phyloP scores from a whole-genome alignment of 2,888 invertebrate species.

The Cantharis lateralis region DNA sequence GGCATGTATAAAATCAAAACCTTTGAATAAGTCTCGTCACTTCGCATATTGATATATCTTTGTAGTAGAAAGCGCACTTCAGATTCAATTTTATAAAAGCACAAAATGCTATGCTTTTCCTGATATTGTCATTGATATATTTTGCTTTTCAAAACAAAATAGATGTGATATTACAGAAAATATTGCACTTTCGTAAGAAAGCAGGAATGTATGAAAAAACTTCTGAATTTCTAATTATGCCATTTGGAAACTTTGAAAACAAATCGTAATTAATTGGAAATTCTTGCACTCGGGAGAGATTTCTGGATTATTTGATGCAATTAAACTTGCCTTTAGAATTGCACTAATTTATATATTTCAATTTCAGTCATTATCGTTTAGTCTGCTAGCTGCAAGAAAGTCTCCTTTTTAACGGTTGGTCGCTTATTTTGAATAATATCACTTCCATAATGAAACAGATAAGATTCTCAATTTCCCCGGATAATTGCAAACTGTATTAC shows the following conservation, averaged over 20 bases:
- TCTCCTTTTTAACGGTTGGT: conserved; percentile 37
- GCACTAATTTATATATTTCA: conserved; percentile 4
- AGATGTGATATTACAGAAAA: conserved; percentile 19
- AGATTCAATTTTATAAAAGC: conserved; percentile 40
- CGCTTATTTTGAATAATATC: conserved; percentile 46
- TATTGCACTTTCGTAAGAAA: conserved; percentile 11
- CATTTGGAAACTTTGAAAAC: background rate
- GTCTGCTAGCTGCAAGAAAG: background rate
- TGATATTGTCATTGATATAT: conserved; percentile 32
- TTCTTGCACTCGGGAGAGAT: background rate
- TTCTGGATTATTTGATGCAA: background rate
- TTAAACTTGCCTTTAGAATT: background rate
- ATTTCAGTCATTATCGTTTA: conserved; percentile 1
- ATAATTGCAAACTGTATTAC: conserved; percentile 49
- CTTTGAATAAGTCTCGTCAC: conserved; percentile 38
- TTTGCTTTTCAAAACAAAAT: conserved; percentile 27
- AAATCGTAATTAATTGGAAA: conserved; percentile 18
- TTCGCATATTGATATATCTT: conserved; percentile 42
- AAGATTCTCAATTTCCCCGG: conserved; percentile 49
- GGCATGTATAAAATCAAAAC: conserved; percentile 33
- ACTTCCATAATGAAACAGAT: conserved; percentile 46
- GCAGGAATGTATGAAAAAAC: conserved; percentile 1
- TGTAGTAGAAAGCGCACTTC: conserved; percentile 39
- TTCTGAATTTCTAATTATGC: background rate
- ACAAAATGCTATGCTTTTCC: conserved; percentile 25